These are phyloP conservation scores for Colius striatus DNA, from an alignment of 2,113 vertebrate species.

Conservation along the genomic window DNA sequence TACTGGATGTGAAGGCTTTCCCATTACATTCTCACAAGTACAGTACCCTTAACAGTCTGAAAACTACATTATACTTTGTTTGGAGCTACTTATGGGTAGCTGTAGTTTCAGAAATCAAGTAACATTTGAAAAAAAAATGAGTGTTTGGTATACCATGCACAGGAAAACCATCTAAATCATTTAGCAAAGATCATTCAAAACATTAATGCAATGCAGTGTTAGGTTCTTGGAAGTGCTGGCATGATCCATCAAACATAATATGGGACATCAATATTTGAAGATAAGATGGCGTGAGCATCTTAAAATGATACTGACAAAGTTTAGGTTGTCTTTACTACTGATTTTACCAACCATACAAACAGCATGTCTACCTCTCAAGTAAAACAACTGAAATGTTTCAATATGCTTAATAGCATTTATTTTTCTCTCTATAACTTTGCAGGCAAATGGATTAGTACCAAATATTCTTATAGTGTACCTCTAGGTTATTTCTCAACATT, in stretches of 20 bases:
- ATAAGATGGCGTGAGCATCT: neutral
- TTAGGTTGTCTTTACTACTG: neutral
- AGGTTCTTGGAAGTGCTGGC: neutral
- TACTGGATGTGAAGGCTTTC: neutral
- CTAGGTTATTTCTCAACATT: conserved; percentile 3
- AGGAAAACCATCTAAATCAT: neutral
- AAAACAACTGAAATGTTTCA: conserved; percentile 16
- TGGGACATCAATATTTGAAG: neutral
- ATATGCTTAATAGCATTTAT: neutral
- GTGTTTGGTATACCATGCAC: neutral
- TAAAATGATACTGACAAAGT: neutral
- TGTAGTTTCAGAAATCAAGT: conserved; percentile 20
- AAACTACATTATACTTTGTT: neutral
- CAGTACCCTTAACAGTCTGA: conserved; percentile 22
- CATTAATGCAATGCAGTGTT: neutral
- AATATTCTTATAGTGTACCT: neutral
- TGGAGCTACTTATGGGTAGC: conserved; percentile 1
- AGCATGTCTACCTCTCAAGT: neutral
- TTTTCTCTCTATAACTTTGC: neutral
- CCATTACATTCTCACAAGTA: conserved; percentile 3
- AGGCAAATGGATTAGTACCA: conserved; percentile 21
- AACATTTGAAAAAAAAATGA: neutral
- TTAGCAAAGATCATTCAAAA: neutral
- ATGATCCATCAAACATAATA: neutral
- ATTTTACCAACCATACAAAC: neutral